Percentiles rank a stretch among this genome's conserved stretches.
phyloP scores from a whole-genome alignment of 2,113 vertebrate genomes.

The Sigmodon hispidus region DNA sequence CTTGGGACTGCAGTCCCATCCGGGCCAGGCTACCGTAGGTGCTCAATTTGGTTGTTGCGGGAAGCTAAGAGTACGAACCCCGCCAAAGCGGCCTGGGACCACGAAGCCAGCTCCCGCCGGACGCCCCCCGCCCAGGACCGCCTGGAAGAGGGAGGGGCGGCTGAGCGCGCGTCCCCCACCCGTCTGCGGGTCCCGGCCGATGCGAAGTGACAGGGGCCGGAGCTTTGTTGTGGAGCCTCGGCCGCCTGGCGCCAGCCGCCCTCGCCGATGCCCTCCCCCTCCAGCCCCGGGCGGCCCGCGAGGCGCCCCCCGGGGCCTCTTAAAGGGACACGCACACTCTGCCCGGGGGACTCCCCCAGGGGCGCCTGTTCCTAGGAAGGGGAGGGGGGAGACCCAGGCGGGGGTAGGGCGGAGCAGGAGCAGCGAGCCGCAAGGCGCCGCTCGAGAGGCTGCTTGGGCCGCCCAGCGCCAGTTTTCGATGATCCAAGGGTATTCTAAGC shows the following conservation, averaged over 20 bases:
- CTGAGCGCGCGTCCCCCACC: constrained; percentile 55
- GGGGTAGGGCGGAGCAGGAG: constrained; percentile 40
- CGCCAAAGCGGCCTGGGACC: background rate
- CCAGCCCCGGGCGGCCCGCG: constrained; percentile 69
- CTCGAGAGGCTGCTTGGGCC: background rate
- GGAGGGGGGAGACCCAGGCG: background rate
- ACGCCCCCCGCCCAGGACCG: constrained; percentile 20
- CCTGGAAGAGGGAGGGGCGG: constrained; percentile 62
- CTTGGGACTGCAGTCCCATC: background rate
- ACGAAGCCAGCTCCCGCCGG: constrained; percentile 44
- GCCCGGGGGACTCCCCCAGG: constrained; percentile 61
- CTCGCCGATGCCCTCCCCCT: constrained; percentile 77
- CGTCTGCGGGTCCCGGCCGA: constrained; percentile 85
- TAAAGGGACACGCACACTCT: constrained; percentile 78
- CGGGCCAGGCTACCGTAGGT: background rate
- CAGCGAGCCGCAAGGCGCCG: background rate
- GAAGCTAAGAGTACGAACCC: background rate
- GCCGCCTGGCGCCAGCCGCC: constrained; percentile 94
- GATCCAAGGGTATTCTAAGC: constrained; percentile 12
- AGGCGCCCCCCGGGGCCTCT: constrained; percentile 76
- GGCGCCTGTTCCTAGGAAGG: constrained; percentile 63
- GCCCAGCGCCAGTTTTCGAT: constrained; percentile 31
- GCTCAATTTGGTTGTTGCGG: background rate
- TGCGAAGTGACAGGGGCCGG: constrained; percentile 95
- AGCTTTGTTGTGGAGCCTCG: constrained; percentile 91